These are phyloP conservation scores for Anthopleura xanthogrammica DNA, from an alignment of 92 coral and sea anemone species.

Conservation along the genomic window DNA sequence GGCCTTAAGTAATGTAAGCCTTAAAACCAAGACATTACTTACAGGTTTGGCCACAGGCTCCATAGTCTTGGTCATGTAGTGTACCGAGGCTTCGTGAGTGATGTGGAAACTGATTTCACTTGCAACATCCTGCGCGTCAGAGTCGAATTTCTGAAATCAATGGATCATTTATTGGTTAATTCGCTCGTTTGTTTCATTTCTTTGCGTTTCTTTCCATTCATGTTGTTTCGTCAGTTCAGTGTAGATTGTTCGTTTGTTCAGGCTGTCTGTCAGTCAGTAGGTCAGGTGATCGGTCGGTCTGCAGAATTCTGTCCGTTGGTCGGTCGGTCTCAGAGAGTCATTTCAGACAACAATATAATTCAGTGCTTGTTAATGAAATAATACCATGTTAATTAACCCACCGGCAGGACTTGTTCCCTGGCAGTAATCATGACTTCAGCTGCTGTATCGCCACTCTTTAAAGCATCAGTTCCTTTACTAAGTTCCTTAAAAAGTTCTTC, in stretches of 20 bases:
- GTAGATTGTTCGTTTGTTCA: not conserved
- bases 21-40: conserved; percentile 9
- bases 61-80: conserved; percentile 40
- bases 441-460: conserved; percentile 63
- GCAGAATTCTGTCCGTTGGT: no score
- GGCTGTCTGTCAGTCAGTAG: not conserved
- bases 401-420: conserved; percentile 72
- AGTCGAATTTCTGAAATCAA: conserved; percentile 65
- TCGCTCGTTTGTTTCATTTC: no score
- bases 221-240: not conserved
- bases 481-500: conserved; percentile 71
- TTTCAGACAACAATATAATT: not conserved
- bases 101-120: conserved; percentile 47
- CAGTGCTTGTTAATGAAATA: no score
- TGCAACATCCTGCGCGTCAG: conserved; percentile 45
- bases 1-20: no score
- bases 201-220: no score
- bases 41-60: conserved; percentile 74
- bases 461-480: conserved; percentile 59
- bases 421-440: conserved; percentile 63
- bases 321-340: not conserved
- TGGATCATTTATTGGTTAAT: no score
- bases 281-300: not conserved
- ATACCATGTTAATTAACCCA: conserved; percentile 12
- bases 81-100: conserved; percentile 41